Base-by-base conservation (phyloP, 2,797 vertebrate species). In the Siniperca scherzeri region DNA sequence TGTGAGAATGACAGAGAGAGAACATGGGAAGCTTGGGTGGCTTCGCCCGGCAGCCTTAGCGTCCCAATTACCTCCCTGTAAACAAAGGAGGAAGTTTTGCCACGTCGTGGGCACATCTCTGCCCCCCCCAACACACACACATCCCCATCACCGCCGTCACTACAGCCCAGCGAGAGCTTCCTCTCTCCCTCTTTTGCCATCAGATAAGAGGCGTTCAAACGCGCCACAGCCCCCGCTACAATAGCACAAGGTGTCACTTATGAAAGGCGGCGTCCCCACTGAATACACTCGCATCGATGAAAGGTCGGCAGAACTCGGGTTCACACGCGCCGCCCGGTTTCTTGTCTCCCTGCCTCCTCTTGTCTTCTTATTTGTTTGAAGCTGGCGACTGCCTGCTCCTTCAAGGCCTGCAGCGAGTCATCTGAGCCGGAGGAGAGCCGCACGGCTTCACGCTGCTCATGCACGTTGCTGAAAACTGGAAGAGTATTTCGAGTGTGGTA, bases 71-170 rank as follows among this genome's bases (percentile, higher is more conserved):
- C 86, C 91, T 80, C 88, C 84, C 86, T 78, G 69, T 92, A 94
- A 94, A 95, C 92, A 95, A 94, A 91, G 88, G 86, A 78, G 91
- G 92, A 93, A 91, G 92, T 93, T 89, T 81, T 91, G 83, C 91
- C 90, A 80, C 91, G 84, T 81, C 66, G 88, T 88, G 89, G 88
- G 86, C 81, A 72, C 70, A 69, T 62, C 78, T 77, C 82, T 59
- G 69, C 88, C 44, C 21, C 19, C 61, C 59, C 22, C 19, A 19
- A 25, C 73, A 36, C 83, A 50, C 71, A 56, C 74, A 70, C 78
- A 50, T 53, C 66, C 67, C 62, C 70, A 52, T 21, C 66, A 7
- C 59, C 22, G 25, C 69, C 22, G 7, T 60, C 86, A 36, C 82
- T 72, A 1, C 78, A 78, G 68, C 88, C 78, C 84, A 76, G 79